Percentiles rank a stretch among this genome's conserved stretches.
phyloP scores from a whole-genome alignment of 2,888 invertebrate genomes.

The Cistogaster globosa region DNA sequence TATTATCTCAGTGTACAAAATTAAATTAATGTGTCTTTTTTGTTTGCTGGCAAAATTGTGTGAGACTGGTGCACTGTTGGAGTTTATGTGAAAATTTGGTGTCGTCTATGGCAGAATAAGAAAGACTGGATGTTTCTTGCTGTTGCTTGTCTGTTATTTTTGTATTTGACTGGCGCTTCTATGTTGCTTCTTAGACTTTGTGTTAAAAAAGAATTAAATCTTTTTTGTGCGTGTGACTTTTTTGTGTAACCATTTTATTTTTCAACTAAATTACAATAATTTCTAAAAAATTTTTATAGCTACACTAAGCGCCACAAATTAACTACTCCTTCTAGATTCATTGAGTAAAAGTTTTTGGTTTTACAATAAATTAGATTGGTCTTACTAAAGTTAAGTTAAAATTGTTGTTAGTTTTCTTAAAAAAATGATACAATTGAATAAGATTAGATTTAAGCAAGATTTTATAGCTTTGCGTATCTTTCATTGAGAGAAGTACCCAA shows the following conservation, averaged over 20 bases:
- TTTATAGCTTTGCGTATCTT: no score
- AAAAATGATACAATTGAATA: no score
- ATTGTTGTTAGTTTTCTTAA: no score
- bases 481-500: no score
- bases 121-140: conserved; percentile 32
- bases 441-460: no score
- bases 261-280: conserved; percentile 34
- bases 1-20: neutral
- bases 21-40: conserved; percentile 15
- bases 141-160: conserved; percentile 35
- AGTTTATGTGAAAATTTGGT: conserved; percentile 56
- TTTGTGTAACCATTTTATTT: conserved; percentile 50
- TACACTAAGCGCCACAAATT: conserved; percentile 26
- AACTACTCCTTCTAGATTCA: neutral
- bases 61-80: conserved; percentile 51
- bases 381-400: no score
- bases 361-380: no score
- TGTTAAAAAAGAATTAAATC: conserved; percentile 1
- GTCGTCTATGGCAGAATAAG: conserved; percentile 43
- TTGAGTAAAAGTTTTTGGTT: no score
- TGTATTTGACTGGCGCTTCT: conserved; percentile 51
- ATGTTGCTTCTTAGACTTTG: conserved; percentile 50
- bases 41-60: neutral
- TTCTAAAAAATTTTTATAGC: conserved; percentile 25
- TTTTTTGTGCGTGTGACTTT: conserved; percentile 47